Conservation (phyloP, 1,140 invertebrate genomes). For the Aleiodes sp. region DNA sequence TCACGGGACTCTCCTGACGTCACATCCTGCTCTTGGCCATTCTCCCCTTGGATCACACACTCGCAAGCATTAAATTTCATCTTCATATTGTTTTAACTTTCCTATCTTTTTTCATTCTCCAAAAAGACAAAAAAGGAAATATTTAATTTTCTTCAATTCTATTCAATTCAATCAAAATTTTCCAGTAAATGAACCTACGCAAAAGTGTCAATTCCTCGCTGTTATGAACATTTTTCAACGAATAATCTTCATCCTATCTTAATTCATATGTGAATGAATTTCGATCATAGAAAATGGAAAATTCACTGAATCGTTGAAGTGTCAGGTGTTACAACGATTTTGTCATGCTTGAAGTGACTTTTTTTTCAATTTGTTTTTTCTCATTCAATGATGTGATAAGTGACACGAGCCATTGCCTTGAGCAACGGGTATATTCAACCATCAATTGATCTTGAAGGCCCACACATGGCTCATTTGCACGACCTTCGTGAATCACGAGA, state of each 20-base stretch:
- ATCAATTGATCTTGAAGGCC: constrained; percentile 2
- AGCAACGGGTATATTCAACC: background rate
- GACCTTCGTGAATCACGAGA: background rate
- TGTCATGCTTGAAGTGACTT: background rate
- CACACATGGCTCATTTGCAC: background rate
- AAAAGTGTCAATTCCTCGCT: background rate
- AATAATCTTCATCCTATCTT: background rate
- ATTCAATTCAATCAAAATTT: background rate
- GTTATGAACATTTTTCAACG: background rate
- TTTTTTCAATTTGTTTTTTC: no score
- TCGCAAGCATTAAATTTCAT: background rate
- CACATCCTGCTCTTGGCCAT: constrained; percentile 60
- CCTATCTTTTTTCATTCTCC: no score
- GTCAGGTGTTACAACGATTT: background rate
- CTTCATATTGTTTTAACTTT: background rate
- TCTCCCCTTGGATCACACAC: constrained; percentile 29
- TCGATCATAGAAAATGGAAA: background rate
- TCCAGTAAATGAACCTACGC: background rate
- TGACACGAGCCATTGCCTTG: constrained; percentile 5
- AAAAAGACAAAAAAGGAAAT: no score
- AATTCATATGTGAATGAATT: background rate
- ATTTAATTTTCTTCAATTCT: background rate
- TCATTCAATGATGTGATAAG: background rate
- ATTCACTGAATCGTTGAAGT: background rate
- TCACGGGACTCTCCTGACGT: constrained; percentile 51